Evolutionary conservation across 53 echinoderm and acorn worm species (phyloP).

Genomic region (Antedon mediterranea): DNA sequence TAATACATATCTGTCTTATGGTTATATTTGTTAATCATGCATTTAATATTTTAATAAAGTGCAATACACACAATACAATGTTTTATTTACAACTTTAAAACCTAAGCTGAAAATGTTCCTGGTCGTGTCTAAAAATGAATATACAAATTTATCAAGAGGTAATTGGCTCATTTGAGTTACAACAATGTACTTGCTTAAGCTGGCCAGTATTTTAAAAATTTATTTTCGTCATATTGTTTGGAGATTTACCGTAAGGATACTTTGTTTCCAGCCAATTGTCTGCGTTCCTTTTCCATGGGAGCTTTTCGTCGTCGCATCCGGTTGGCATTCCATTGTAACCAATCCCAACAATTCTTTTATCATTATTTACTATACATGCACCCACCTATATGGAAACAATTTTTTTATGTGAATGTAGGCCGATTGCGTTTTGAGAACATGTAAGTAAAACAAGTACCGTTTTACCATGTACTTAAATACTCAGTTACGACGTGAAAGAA

Average conservation of each 20-base stretch:
- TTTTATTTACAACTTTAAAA: too few relatives aligned
- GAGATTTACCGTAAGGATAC: conserved; percentile 82
- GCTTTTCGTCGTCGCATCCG: conserved; percentile 49
- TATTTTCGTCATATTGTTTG: too few relatives aligned
- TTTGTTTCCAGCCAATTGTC: conserved; percentile 73
- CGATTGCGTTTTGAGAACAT: background rate
- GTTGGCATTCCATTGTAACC: conserved; percentile 97
- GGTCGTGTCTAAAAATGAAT: too few relatives aligned
- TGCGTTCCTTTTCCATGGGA: conserved; percentile 57
- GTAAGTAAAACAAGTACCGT: background rate
- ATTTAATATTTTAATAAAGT: too few relatives aligned
- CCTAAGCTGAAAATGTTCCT: background rate
- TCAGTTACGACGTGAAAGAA: background rate
- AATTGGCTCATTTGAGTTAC: too few relatives aligned
- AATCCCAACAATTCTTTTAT: conserved; percentile 89
- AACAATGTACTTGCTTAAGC: too few relatives aligned
- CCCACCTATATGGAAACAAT: conserved; percentile 49
- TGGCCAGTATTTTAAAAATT: too few relatives aligned
- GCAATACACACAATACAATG: too few relatives aligned
- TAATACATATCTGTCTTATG: too few relatives aligned
- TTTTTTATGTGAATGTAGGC: too few relatives aligned
- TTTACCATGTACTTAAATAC: background rate
- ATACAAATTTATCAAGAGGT: too few relatives aligned
- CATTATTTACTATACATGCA: conserved; percentile 75
- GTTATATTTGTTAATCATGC: too few relatives aligned